Evolutionary conservation across 2,113 vertebrate species (phyloP), one percentile per base, ranked within the genome.

Genomic region (Salvelinus fontinalis): DNA sequence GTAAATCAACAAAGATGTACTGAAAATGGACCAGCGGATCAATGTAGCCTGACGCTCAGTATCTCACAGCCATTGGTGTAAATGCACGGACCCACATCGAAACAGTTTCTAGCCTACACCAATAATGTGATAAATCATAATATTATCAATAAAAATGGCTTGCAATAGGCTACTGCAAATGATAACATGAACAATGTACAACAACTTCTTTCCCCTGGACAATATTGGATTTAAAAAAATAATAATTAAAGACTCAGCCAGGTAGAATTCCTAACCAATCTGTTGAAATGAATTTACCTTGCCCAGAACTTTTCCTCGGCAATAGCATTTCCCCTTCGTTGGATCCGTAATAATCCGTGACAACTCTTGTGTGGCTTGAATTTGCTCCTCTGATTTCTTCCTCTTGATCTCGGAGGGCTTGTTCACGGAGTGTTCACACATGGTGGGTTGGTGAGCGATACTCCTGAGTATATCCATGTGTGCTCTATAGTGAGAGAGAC

Each of bases 301-400:
- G 75, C 95, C 95, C 66, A 96, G 91, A 87, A 95, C 94, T 89
- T 95, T 95, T 69, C 95, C 95, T 69, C 95, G 92, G 83, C 94
- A 96, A 79, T 95, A 96, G 29, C 95, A 93, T 88, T 92, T 94
- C 24, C 95, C 95, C 1, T 94, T 95, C 51, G 89, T 91, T 48
- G 93, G 92, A 73, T 95, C 95, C 29, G 94, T 93, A 49, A 96
- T 93, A 89, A 96, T 94, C 92, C 95, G 85, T 9, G 95, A 95
- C 71, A 95, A 84, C 80, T 96, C 95, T 0, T 92, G 76, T 2
- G 89, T 82, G 5, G 92, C 71, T 75, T 91, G 92, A 0, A 88
- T 65, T 60, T 92, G 90, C 20, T 91, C 86, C 22, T 80, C 79
- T 2, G 74, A 73, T 73, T 92, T 93, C 54, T 88, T 93, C 67